Evolutionary conservation across 2,888 invertebrate genomes (phyloP), one percentile per base, ranked within the genome.

Genomic region (Stenodera caucasica): DNA sequence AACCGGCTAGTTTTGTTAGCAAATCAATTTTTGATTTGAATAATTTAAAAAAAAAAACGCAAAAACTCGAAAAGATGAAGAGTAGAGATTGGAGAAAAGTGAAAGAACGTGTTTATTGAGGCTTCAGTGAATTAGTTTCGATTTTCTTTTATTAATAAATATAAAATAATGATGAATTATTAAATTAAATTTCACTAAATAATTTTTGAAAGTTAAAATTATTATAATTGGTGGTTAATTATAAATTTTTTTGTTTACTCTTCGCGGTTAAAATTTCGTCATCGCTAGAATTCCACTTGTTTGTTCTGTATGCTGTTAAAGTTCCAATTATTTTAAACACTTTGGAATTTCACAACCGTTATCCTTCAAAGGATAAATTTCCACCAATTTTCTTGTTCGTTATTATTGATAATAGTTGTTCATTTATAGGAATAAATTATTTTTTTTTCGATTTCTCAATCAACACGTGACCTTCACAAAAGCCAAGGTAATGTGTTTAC

Each of bases 401-500:
- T 40, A 40, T n/a, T 7, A 18, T 9, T 18, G 45, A 45, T 21
- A 12, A 12, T 9, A 18, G 21, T 45, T 18, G n/a, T n/a, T n/a
- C n/a, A 26, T 4, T 26, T 26, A 26, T 26, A 5, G 26, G 26
- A 26, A 26, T 26, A 26, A 26, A 26, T 26, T 26, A 26, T 4
- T 26, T 26, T 26, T 26, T 26, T 26, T 26, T 26, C 26, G 26
- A 11, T 51, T 26, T 29, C 32, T 52, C n/a, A 52, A n/a, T 52
- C 30, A 32, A 52, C 32, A 32, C 32, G 32, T n/a, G 52, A 32
- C 52, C 52, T 52, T 52, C 52, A 52, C 32, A 33, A 32, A 52
- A 52, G 32, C 52, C 52, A 52, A 52, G 52, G 52, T 52, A 52
- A 52, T 33, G 6, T 30, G 21, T 52, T 30, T 52, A 52, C 52